Evolutionary conservation across 2,888 invertebrate species (phyloP), one percentile per base, ranked within the genome.

Genomic region (Geophilus truncorum): DNA sequence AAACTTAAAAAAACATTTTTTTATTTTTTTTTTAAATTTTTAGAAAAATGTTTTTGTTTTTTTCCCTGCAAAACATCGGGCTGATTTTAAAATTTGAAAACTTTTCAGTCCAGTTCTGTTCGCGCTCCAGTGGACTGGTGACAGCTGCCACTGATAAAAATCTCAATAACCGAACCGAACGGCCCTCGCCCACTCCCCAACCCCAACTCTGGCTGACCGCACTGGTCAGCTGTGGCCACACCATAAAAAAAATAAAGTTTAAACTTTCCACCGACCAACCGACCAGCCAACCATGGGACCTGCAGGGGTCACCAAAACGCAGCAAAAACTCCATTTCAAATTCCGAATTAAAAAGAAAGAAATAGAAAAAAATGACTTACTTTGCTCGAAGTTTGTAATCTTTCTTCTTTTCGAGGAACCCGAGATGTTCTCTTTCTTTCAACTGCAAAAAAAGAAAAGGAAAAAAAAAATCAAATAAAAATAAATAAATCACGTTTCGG

Each of bases 371-470:
- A 6, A 15, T n/a, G 21, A 83, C 83, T 83, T 83, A 86, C 86
- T 84, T 84, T 80, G 95, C 93, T 77, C 96, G 90, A 81, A 90
- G 88, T 82, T 92, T 91, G 86, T 95, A 96, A 86, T 96, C 96
- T 85, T 95, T 94, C 86, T 95, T 95, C 87, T 96, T 96, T 85
- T 96, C 95, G 1, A 96, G 88, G 7, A 94, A 86, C 0, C 96
- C 96, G 18, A 96, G 88, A 85, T 95, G 92, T 85, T 92, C 88
- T 25, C 96, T 90, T 0, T 90, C 88, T 83, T 92, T 92, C 0
- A 94, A 95, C 86, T 86, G 77, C 45, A 81, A 81, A 84, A 81
- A 82, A 80, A 57, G 80, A 40, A 34, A 81, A 80, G 21, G 25
- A 78, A 28, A 51, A 81, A 78, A 76, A 81, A 62, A 81, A 80